phyloP scores from a whole-genome alignment of 2,797 vertebrate genomes.

The Trematomus bernacchii region DNA sequence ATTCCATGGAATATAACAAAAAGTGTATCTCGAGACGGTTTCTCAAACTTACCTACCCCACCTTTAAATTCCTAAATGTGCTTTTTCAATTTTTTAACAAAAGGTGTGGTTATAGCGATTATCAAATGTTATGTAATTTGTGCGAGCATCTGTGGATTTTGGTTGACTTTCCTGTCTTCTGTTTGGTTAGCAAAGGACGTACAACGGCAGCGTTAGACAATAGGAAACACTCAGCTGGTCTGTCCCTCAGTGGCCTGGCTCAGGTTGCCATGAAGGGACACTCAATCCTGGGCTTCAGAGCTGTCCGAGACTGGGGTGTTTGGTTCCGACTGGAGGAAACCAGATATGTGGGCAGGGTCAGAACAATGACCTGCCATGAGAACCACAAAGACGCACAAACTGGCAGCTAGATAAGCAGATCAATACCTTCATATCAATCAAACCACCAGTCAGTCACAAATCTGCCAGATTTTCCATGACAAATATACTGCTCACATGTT shows the following conservation, averaged over 20 bases:
- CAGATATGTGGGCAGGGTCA: slow-evolving; percentile 63
- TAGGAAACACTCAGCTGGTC: slow-evolving; percentile 67
- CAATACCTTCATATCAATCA: slow-evolving; percentile 25
- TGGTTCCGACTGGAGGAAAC: slow-evolving; percentile 75
- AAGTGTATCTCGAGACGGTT: no score
- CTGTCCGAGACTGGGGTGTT: slow-evolving; percentile 75
- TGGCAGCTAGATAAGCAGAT: slow-evolving; percentile 29
- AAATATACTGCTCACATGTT: background rate
- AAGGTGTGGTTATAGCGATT: background rate
- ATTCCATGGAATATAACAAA: no score
- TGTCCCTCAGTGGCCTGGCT: slow-evolving; percentile 61
- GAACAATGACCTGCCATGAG: slow-evolving; percentile 65
- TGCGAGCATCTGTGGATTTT: background rate
- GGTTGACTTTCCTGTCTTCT: slow-evolving; percentile 12
- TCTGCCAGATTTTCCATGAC: background rate
- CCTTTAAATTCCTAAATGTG: background rate
- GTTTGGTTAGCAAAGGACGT: slow-evolving; percentile 21
- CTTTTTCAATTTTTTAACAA: background rate
- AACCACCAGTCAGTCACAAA: slow-evolving; percentile 26
- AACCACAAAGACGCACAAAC: slow-evolving; percentile 34
- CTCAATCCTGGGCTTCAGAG: slow-evolving; percentile 63
- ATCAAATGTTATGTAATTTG: background rate
- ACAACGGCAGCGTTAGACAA: slow-evolving; percentile 42
- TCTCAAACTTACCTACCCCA: no score
- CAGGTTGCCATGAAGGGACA: slow-evolving; percentile 78